Percentiles rank a stretch among this genome's conserved stretches.
These are phyloP conservation scores for Colostygia pectinataria DNA, from an alignment of 2,888 invertebrate genomes.

Conservation along the genomic window DNA sequence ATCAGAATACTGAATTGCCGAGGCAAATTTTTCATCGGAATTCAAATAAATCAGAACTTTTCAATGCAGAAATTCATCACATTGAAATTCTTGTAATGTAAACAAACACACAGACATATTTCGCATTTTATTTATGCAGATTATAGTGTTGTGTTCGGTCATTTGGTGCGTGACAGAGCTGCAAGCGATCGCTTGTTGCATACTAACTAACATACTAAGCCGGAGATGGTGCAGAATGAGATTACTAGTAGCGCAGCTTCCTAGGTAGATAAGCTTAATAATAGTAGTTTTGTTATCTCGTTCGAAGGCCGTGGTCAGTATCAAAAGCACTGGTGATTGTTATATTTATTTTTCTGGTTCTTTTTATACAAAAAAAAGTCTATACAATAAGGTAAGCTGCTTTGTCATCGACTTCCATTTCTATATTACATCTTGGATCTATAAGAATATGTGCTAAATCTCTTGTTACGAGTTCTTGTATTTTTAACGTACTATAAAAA, in stretches of 20 bases:
- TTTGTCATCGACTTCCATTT: too few species aligned
- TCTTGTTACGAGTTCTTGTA: too few species aligned
- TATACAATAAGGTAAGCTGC: too few species aligned
- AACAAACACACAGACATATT: constrained; percentile 39
- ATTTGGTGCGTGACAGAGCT: constrained; percentile 28
- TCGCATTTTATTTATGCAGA: constrained; percentile 42
- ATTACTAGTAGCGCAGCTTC: constrained; percentile 6
- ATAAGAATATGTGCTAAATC: too few species aligned
- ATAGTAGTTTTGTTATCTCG: not conserved
- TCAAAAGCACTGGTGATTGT: too few species aligned
- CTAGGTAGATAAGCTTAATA: constrained; percentile 1
- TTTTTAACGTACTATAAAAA: too few species aligned
- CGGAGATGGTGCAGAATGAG: not conserved
- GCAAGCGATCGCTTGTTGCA: constrained; percentile 22
- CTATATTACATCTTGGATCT: too few species aligned
- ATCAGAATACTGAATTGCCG: constrained; percentile 5
- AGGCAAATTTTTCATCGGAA: constrained; percentile 9
- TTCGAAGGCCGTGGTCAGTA: not conserved
- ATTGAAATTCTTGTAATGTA: constrained; percentile 34
- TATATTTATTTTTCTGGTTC: too few species aligned
- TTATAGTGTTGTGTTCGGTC: constrained; percentile 32
- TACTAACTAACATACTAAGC: constrained; percentile 28
- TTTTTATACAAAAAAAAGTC: too few species aligned
- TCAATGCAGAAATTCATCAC: constrained; percentile 26
- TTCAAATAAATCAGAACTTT: constrained; percentile 23